A percentile compares a stretch with the other conserved stretches of the same genome.
Conservation (phyloP, 2,797 vertebrate genomes). For the Cuculus canorus region DNA sequence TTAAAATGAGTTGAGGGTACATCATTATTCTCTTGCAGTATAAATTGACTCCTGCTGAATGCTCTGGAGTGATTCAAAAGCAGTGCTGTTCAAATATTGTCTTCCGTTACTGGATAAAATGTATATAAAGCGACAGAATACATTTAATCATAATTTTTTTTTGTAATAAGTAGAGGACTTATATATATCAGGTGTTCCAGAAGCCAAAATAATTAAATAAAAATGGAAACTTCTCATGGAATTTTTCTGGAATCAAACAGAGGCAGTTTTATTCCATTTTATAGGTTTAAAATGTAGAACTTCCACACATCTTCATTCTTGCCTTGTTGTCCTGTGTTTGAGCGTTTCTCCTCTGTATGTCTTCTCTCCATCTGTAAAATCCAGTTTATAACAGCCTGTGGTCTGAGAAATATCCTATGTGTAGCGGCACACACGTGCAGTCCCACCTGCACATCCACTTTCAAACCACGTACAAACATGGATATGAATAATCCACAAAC, state of each 20-base stretch:
- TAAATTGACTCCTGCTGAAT: conserved; percentile 64
- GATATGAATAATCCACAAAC: neutral
- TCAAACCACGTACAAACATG: neutral
- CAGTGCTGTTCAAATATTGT: conserved; percentile 19
- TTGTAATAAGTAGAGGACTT: neutral
- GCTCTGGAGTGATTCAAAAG: conserved; percentile 48
- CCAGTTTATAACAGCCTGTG: neutral
- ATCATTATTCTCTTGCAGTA: conserved; percentile 71
- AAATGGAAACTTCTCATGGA: neutral
- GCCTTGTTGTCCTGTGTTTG: neutral
- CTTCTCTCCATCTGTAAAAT: neutral
- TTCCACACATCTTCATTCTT: neutral
- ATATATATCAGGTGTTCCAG: neutral
- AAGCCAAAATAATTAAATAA: neutral
- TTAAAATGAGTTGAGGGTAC: conserved; percentile 73
- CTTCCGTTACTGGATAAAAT: conserved; percentile 4
- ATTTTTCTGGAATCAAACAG: neutral
- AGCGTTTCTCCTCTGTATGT: neutral
- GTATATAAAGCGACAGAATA: neutral
- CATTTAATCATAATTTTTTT: neutral
- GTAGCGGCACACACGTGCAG: too few species aligned
- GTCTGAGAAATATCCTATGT: neutral
- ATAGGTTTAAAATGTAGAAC: neutral
- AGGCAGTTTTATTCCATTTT: neutral
- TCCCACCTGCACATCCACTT: neutral